These are phyloP conservation scores for Sphenopsis melanotis DNA, from an alignment of 2,797 vertebrate genomes.

Conservation along the genomic window DNA sequence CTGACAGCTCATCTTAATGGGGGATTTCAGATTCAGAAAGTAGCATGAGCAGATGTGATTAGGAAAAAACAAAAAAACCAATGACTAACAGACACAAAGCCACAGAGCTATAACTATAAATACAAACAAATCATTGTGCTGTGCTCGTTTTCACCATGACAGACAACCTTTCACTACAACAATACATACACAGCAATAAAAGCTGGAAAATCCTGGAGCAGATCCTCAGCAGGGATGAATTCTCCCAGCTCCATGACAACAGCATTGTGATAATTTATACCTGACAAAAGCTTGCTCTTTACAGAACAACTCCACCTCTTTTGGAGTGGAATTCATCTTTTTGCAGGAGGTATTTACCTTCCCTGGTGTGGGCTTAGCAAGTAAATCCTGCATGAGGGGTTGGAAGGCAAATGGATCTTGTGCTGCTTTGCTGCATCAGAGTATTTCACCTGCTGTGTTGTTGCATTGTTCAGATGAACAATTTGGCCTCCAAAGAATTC, in stretches of 20 bases:
- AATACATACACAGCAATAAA: neutral
- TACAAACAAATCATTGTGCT: neutral
- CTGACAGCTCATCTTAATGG: neutral
- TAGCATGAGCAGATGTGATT: neutral
- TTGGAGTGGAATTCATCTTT: neutral
- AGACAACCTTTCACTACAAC: neutral
- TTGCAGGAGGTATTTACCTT: neutral
- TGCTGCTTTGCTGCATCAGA: neutral
- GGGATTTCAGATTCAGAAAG: neutral
- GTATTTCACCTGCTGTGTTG: slow-evolving; percentile 11
- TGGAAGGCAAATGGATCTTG: neutral
- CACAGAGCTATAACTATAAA: neutral
- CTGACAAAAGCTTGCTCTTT: neutral
- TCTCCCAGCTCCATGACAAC: neutral
- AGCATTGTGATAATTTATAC: slow-evolving; percentile 4
- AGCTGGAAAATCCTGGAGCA: neutral
- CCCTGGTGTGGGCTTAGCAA: neutral
- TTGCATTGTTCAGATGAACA: neutral
- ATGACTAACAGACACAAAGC: neutral
- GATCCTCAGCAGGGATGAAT: neutral
- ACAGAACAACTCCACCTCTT: neutral
- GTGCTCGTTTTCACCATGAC: neutral
- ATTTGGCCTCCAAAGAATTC: slow-evolving; percentile 10
- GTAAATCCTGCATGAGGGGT: neutral
- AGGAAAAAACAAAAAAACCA: neutral